Percentiles rank a stretch among this genome's conserved stretches.
These are phyloP conservation scores for Poecilobothrus nobilitatus DNA, from an alignment of 2,888 invertebrate genomes.

Conservation along the genomic window DNA sequence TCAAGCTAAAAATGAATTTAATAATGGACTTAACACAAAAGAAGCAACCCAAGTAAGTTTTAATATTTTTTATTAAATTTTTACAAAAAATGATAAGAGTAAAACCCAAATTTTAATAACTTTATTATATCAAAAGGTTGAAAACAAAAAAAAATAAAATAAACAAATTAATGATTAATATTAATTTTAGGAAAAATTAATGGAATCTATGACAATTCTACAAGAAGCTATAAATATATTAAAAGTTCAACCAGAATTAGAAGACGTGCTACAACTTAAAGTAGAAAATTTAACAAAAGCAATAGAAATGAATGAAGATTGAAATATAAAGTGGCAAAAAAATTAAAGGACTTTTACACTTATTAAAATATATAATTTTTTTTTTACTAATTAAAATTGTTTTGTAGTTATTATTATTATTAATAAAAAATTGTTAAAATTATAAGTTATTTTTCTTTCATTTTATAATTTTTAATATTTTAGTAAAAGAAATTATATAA, in stretches of 20 bases:
- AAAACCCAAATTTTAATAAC: background rate
- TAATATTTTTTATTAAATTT: conserved; percentile 3
- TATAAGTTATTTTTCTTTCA: too few relatives aligned
- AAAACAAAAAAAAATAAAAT: too few relatives aligned
- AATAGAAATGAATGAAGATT: conserved; percentile 27
- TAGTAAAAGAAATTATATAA: too few relatives aligned
- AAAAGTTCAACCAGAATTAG: conserved; percentile 53
- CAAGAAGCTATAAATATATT: conserved; percentile 55
- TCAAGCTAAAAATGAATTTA: conserved; percentile 50
- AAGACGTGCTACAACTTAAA: conserved; percentile 46
- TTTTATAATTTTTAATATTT: too few relatives aligned
- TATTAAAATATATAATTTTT: too few relatives aligned
- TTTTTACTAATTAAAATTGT: too few relatives aligned
- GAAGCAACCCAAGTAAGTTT: conserved; percentile 47
- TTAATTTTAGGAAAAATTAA: conserved; percentile 47
- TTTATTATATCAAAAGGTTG: background rate
- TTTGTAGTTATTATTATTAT: too few relatives aligned
- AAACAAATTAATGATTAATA: background rate
- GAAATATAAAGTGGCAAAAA: conserved; percentile 19
- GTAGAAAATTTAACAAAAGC: conserved; percentile 43
- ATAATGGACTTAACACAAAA: conserved; percentile 48
- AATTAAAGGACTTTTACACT: too few relatives aligned
- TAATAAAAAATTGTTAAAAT: too few relatives aligned
- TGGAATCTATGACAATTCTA: conserved; percentile 49
- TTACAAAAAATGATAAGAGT: too few relatives aligned